Evolutionary conservation across 2,797 vertebrate genomes (phyloP), one percentile per base, ranked within the genome.

Genomic region (Allobates femoralis): DNA sequence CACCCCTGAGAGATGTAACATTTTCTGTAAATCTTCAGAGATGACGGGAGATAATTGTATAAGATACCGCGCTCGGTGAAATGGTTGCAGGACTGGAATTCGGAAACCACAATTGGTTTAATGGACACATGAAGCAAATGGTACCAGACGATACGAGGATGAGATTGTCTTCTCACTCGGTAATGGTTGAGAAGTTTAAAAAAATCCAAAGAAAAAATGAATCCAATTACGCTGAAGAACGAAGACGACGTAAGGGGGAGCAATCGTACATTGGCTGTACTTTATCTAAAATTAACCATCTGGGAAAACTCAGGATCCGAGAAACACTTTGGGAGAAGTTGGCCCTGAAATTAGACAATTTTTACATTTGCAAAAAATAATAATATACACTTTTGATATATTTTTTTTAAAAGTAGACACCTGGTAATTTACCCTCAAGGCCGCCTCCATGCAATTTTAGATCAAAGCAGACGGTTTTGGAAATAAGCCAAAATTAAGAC

Each of bases 41-140:
- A 77, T 26, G 41, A 84, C 32, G 58, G 69, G 51, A 62, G 71
- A 77, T 84, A 84, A 84, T 76, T 51, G 41, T 46, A 32, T 23
- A 23, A 84, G 60, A 84, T 84, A 12, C 18, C 66, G 55, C 30
- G 30, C 58, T 84, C 58, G 32, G 58, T 37, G 46, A 56, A 51
- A 56, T 53, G 23, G 18, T 78, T 78, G 34, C 19, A 69, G 46
- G 81, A 73, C 51, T 73, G 67, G 66, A 28, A 73, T 58, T 41
- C 23, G 67, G 5, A 74, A 83, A 74, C 55, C 67, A 73, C 67
- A 34, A 28, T 58, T 56, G 69, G 53, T 21, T 34, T 82, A 67
- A 77, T 77, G 75, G 51, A 77, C 51, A 19, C 21, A 28, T 19
- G 74, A 53, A 19, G 41, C 71, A 26, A 74, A 74, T 74, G 50